A percentile compares a stretch with the other conserved stretches of the same genome.
Conservation (phyloP, 2,113 vertebrate genomes). For the Electrona antarctica region DNA sequence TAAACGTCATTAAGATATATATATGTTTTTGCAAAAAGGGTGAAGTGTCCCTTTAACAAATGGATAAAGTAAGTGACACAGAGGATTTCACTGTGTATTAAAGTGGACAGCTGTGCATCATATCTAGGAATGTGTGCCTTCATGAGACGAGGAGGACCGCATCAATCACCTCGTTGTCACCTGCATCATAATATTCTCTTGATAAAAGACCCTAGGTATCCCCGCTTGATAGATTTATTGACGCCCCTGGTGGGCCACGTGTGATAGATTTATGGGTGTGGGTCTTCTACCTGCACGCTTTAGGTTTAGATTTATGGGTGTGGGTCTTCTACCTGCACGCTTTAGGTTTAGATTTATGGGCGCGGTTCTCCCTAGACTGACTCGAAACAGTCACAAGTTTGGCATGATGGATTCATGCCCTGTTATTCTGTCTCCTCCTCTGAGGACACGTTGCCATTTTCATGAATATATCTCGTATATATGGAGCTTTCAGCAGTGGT, state of each 20-base stretch:
- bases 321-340: conserved; percentile 26
- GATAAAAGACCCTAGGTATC: conserved; percentile 30
- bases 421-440: conserved; percentile 1
- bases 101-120: too few relatives aligned
- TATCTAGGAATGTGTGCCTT: conserved; percentile 32
- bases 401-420: conserved; percentile 46
- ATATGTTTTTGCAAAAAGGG: too few relatives aligned
- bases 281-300: conserved; percentile 28
- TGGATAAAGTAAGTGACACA: too few relatives aligned
- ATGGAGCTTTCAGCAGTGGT: conserved; percentile 2
- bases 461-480: conserved; percentile 10
- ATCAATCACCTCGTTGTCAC: conserved; percentile 40
- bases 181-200: conserved; percentile 31
- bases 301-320: conserved; percentile 42
- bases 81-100: too few relatives aligned
- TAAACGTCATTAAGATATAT: too few relatives aligned
- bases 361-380: too few relatives aligned
- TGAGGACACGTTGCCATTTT: conserved; percentile 15
- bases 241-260: conserved; percentile 42
- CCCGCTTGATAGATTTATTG: conserved; percentile 49
- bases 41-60: too few relatives aligned
- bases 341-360: conserved; percentile 33
- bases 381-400: conserved; percentile 44
- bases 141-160: neutral
- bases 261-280: conserved; percentile 43